phyloP scores from a whole-genome alignment of 2,888 invertebrate genomes.

The Leptopterna dolabrata region DNA sequence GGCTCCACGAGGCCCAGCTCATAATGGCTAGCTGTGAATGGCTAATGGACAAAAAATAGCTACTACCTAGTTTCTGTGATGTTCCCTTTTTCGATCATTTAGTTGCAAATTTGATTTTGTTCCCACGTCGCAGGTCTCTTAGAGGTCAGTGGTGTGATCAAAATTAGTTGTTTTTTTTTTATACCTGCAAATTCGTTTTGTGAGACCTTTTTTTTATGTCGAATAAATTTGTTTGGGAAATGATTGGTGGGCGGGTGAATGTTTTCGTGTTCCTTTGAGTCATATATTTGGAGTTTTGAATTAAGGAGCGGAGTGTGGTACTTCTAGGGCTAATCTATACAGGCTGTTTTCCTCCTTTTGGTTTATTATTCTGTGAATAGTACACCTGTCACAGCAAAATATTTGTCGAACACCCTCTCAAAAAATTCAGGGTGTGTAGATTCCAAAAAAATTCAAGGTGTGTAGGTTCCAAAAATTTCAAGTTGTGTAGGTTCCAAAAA shows the following conservation, averaged over 20 bases:
- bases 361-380: too few species aligned
- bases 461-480: too few species aligned
- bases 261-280: too few species aligned
- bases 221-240: conserved; percentile 11
- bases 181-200: not conserved
- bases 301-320: too few species aligned
- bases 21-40: not conserved
- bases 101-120: not conserved
- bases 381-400: too few species aligned
- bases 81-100: not conserved
- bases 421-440: too few species aligned
- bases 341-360: too few species aligned
- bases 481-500: too few species aligned
- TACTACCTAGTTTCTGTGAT: not conserved
- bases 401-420: too few species aligned
- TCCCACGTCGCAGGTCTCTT: not conserved
- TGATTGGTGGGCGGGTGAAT: not conserved
- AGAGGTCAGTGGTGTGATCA: not conserved
- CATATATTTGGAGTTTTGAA: too few species aligned
- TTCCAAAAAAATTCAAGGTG: too few species aligned
- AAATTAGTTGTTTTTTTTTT: not conserved
- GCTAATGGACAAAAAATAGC: not conserved
- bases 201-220: not conserved
- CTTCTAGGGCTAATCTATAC: too few species aligned
- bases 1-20: not conserved